Evolutionary conservation across 1,140 invertebrate species (phyloP).

Genomic region (Aphaenogaster floridana): DNA sequence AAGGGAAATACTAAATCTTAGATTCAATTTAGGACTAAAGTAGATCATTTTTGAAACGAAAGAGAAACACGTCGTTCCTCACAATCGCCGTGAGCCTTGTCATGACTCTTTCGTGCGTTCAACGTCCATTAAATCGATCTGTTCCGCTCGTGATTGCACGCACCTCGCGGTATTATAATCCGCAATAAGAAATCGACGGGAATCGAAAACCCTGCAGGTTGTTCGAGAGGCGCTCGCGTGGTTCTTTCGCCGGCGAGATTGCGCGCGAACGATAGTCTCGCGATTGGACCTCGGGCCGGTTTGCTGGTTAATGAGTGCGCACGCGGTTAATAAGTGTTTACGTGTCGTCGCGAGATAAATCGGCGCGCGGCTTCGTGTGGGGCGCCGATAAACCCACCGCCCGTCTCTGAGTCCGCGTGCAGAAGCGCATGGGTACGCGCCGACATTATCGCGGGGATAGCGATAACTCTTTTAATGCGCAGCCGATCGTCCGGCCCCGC

Average conservation of each 20-base stretch:
- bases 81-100: not conserved
- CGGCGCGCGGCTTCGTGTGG: constrained; percentile 81
- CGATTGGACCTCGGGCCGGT: constrained; percentile 71
- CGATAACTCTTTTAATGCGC: constrained; percentile 75
- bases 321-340: constrained; percentile 83
- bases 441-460: constrained; percentile 65
- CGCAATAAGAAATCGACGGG: constrained; percentile 21
- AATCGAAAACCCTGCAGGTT: constrained; percentile 30
- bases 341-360: constrained; percentile 82
- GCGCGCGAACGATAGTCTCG: constrained; percentile 72
- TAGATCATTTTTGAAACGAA: not conserved
- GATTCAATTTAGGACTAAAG: not conserved
- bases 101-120: constrained; percentile 22
- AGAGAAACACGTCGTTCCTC: not conserved
- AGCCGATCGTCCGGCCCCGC: constrained; percentile 33
- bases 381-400: constrained; percentile 80
- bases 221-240: not conserved
- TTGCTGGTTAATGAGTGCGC: constrained; percentile 78
- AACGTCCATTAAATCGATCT: constrained; percentile 34
- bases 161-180: constrained; percentile 35
- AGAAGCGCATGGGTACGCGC: constrained; percentile 70
- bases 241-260: constrained; percentile 70
- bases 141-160: constrained; percentile 44
- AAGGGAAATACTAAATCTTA: not conserved
- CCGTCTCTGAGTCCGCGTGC: constrained; percentile 70